A percentile compares a stretch with the other conserved stretches of the same genome.
These are phyloP conservation scores for Meleagris gallopavo DNA, from an alignment of 2,113 vertebrate genomes.

Conservation along the genomic window DNA sequence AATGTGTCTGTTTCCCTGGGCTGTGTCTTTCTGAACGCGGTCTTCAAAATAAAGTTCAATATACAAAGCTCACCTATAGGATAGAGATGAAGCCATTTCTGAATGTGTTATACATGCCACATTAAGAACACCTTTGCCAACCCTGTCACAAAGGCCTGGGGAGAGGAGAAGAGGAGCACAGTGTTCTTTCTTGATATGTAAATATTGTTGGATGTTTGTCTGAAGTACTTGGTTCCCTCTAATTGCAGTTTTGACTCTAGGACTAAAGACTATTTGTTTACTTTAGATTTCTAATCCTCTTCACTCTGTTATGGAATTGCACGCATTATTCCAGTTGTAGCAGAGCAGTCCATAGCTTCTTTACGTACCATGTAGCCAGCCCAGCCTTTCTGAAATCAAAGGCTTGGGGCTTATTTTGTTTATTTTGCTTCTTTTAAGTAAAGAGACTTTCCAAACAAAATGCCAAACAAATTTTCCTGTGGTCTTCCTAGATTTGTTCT, in stretches of 20 bases:
- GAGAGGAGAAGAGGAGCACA: constrained; percentile 8
- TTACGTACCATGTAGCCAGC: background rate
- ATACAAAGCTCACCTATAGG: background rate
- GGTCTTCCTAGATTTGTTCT: constrained; percentile 59
- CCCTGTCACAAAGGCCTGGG: constrained; percentile 10
- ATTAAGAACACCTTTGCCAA: background rate
- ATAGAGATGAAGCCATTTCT: constrained; percentile 12
- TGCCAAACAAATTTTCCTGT: constrained; percentile 42
- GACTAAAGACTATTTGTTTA: constrained; percentile 30
- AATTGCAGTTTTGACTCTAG: constrained; percentile 32
- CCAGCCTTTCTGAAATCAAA: constrained; percentile 34
- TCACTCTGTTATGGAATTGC: constrained; percentile 17
- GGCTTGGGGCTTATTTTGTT: constrained; percentile 12
- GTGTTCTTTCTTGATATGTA: background rate
- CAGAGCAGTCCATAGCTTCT: background rate
- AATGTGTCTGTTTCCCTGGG: background rate
- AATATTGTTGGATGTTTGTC: constrained; percentile 13
- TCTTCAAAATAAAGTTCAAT: background rate
- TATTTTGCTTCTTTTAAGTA: constrained; percentile 35
- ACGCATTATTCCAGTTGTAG: constrained; percentile 28
- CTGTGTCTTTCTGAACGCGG: background rate
- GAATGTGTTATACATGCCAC: constrained; percentile 1
- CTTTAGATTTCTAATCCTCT: constrained; percentile 34
- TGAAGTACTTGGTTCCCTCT: constrained; percentile 35
- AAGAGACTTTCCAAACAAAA: constrained; percentile 49